Base-by-base conservation (phyloP, 2,888 invertebrate genomes). In the Parelbella ahira region DNA sequence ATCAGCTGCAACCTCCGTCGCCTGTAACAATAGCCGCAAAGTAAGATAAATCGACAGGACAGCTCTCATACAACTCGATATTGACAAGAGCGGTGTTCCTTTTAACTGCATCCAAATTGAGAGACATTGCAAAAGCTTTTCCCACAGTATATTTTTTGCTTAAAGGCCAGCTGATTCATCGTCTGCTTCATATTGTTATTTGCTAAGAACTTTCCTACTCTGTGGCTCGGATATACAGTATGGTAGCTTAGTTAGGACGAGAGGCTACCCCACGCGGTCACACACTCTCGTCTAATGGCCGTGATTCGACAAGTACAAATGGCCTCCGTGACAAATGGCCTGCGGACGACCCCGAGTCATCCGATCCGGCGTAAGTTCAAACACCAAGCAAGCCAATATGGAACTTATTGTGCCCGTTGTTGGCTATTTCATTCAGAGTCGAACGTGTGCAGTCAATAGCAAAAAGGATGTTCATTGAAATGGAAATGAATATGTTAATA, bases 281-380 rank as follows among this genome's bases (percentile, higher is more conserved):
- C 83, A 82, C 84, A 83, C 84, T 82, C 82, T 68, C 74, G 67
- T 83, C 83, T 87, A 87, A 88, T 87, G 88, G 86, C 79, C 75
- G 84, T 84, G 88, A 88, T 88, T 88, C 88, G 88, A 88, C 88
- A 88, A 86, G 87, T 88, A 88, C 87, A 88, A 88, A 88, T 88
- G 88, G 86, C 79, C 67, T 60, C 71, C 59, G 81, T 88, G 88
- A 88, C 88, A 88, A 88, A 88, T 88, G 83, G 83, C 70, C 69
- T 70, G 73, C 69, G 74, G 83, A 77, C 83, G 83, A 80, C 78
- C 81, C 73, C 68, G 65, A 67, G 69, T 75, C 70, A 68, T 68
- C 59, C 68, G 63, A 54, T 52, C 56, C 60, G 69, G 64, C 76
- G 76, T 80, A 81, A 79, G 73, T 80, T 77, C 77, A 70, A 63